phyloP scores from a whole-genome alignment of 1,140 invertebrate genomes.

The Paralvinella palmiformis region DNA sequence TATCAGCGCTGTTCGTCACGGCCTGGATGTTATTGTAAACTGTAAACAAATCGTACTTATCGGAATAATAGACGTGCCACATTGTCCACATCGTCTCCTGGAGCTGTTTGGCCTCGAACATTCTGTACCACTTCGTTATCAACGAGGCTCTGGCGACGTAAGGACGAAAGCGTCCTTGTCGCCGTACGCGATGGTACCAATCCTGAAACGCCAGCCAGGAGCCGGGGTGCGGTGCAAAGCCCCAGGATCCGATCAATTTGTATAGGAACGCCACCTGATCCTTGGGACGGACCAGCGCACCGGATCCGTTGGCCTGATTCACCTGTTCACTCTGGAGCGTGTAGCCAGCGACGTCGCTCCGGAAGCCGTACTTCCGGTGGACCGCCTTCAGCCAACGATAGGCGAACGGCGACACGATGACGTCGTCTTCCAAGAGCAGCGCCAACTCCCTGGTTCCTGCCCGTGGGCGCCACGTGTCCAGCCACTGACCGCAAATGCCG shows the following conservation, averaged over 20 bases:
- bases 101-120: neutral
- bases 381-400: constrained; percentile 32
- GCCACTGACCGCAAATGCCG: constrained; percentile 36
- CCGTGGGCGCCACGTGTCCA: constrained; percentile 30
- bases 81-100: constrained; percentile 21
- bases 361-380: constrained; percentile 29
- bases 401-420: constrained; percentile 33
- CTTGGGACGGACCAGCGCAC: neutral
- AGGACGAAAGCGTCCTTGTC: neutral
- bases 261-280: constrained; percentile 11
- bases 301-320: neutral
- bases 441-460: constrained; percentile 29
- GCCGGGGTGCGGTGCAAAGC: constrained; percentile 12
- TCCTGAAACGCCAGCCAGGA: constrained; percentile 9
- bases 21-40: constrained; percentile 15
- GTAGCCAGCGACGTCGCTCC: constrained; percentile 24
- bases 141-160: neutral
- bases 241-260: constrained; percentile 10
- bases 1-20: neutral
- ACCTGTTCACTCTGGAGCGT: neutral
- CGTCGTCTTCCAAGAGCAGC: constrained; percentile 37
- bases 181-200: neutral
- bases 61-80: constrained; percentile 18
- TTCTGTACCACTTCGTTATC: constrained; percentile 12
- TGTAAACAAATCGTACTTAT: constrained; percentile 2